Percentiles rank a stretch among this genome's conserved stretches.
Conservation (phyloP, 2,113 vertebrate species). For the Sphyrna mokarran region DNA sequence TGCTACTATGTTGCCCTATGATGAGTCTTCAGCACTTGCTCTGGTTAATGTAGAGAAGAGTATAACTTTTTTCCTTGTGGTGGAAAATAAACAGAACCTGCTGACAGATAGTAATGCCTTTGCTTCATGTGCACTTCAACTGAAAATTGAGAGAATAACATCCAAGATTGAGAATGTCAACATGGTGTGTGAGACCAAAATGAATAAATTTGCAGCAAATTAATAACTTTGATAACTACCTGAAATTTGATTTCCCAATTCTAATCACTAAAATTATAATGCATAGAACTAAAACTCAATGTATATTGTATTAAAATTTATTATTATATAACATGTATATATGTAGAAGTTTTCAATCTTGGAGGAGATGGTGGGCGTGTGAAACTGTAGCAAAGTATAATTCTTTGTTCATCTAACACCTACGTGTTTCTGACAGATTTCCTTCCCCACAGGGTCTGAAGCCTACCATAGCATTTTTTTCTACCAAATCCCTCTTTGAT, state of each 20-base stretch:
- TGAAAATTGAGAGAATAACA: neutral
- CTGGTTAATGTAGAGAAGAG: neutral
- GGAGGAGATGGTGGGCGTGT: neutral
- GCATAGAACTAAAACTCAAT: neutral
- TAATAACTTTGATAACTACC: neutral
- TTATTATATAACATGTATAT: neutral
- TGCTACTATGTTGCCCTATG: neutral
- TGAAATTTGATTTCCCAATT: neutral
- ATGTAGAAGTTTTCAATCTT: neutral
- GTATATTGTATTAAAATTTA: neutral
- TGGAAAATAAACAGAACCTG: neutral
- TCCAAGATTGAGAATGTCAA: neutral
- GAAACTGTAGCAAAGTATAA: no score
- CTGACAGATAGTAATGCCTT: neutral
- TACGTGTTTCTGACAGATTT: neutral
- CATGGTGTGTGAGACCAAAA: neutral
- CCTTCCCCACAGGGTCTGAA: neutral
- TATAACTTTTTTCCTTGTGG: neutral
- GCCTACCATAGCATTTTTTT: neutral
- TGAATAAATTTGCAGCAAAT: neutral
- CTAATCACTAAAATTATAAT: neutral
- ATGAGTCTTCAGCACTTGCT: neutral
- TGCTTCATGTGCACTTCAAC: neutral
- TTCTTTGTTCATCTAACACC: neutral
- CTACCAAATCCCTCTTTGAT: neutral